Base-by-base conservation (phyloP, 2,797 vertebrate genomes). In the Meda fulgida region DNA sequence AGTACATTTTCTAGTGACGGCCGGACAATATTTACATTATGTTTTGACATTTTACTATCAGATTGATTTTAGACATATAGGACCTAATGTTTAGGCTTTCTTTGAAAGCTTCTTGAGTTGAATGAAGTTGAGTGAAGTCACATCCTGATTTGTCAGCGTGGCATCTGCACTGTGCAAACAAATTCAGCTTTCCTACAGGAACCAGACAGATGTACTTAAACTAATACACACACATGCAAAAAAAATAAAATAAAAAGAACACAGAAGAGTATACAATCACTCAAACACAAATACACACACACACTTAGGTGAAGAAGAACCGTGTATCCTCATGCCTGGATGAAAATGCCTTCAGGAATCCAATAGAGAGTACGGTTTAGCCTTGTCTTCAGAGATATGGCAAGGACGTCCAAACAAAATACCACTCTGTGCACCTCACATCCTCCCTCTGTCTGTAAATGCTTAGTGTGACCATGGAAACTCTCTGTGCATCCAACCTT, bases 11-110 rank as follows among this genome's bases (percentile, higher is more conserved):
- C 65, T 23, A 46, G 81, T 77, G 51, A 72, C 53, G 81, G 67
- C 21, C 31, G 19, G 85, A 91, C 87, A 79, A 91, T 73, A 79
- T 92, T 92, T 91, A 89, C 86, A 86, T 89, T 77, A 88, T 84
- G 55, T 80, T 29, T 76, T 89, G 66, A 78, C 85, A 83, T 88
- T 89, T 88, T 77, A 65, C 7, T 79, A 78, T 81, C 89, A 67
- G n/a, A 86, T 93, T 87, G 90, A 91, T 91, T 93, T 80, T 85
- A 89, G 83, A 90, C 92, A 91, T 93, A 89, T 78, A 65, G 5
- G 0, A 84, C 85, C 78, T 71, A n/a, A 58, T n/a, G 21, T 36
- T 70, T 78, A 63, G 38, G 14, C 65, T 83, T n/a, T 71, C 36
- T 29, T 18, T n/a, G 18, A 67, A 84, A 84, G 34, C 73, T 71